These are phyloP conservation scores for Okapia johnstoni DNA, from an alignment of 2,113 vertebrate species.

Conservation along the genomic window DNA sequence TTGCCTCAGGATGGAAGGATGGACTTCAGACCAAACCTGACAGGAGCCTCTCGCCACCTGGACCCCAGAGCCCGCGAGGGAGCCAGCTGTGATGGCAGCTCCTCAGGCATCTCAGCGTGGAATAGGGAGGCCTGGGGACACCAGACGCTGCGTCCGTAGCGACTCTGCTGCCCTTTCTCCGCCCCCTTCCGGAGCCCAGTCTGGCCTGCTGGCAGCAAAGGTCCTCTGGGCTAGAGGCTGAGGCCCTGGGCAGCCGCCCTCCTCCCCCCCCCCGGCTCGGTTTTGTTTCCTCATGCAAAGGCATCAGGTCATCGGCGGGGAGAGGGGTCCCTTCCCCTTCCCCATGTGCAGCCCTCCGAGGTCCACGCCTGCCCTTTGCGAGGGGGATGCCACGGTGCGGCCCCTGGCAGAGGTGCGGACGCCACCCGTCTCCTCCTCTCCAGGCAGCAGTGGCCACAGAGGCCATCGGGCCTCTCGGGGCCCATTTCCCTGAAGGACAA, in stretches of 20 bases:
- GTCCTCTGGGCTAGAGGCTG: not conserved
- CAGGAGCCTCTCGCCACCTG: rapidly evolving
- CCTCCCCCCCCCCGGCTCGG: not conserved
- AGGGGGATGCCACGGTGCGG: rapidly evolving
- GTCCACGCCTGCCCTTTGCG: not conserved
- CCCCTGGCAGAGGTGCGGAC: not conserved
- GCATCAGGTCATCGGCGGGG: rapidly evolving
- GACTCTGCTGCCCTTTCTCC: rapidly evolving
- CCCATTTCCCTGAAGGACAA: too few relatives aligned
- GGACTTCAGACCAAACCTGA: not conserved
- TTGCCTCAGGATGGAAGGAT: not conserved
- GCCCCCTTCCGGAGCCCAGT: not conserved
- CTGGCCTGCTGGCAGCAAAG: rapidly evolving
- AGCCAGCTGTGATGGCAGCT: rapidly evolving
- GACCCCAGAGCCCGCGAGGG: not conserved
- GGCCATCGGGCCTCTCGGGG: rapidly evolving
- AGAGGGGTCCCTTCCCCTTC: not conserved
- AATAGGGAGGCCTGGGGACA: not conserved
- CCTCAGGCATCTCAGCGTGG: too few relatives aligned
- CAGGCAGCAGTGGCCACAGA: rapidly evolving
- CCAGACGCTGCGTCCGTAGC: rapidly evolving
- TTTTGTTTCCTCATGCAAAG: not conserved
- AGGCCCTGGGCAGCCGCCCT: not conserved
- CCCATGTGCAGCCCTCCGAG: not conserved
- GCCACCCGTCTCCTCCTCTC: not conserved